These are phyloP conservation scores for Acanthoscelides obtectus DNA, from an alignment of 2,888 invertebrate species.

Conservation along the genomic window DNA sequence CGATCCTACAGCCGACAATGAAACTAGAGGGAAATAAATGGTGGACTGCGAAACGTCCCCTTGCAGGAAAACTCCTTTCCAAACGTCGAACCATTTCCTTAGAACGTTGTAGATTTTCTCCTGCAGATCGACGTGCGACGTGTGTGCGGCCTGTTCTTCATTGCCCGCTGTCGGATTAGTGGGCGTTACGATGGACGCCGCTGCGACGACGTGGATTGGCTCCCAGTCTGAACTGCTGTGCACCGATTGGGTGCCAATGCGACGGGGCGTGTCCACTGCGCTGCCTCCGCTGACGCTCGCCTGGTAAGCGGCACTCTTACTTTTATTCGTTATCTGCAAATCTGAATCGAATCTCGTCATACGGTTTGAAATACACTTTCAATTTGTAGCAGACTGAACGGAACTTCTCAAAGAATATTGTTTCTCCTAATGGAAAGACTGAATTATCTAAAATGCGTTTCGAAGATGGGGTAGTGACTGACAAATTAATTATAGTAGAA, in stretches of 20 bases:
- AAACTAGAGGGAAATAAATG: slow-evolving; percentile 56
- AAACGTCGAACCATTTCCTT: slow-evolving; percentile 50
- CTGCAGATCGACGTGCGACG: slow-evolving; percentile 35
- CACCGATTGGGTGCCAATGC: slow-evolving; percentile 49
- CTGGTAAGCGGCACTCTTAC: slow-evolving; percentile 14
- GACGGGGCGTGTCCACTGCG: slow-evolving; percentile 41
- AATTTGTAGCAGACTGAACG: too few relatives aligned
- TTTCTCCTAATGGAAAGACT: too few relatives aligned
- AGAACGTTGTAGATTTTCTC: slow-evolving; percentile 43
- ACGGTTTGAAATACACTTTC: too few relatives aligned
- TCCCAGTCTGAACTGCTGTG: slow-evolving; percentile 51
- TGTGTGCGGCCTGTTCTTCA: slow-evolving; percentile 29
- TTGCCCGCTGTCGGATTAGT: slow-evolving; percentile 18
- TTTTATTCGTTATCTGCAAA: background rate
- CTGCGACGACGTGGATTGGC: slow-evolving; percentile 4
- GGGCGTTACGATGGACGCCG: slow-evolving; percentile 2
- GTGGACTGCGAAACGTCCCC: slow-evolving; percentile 57
- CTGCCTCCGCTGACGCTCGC: slow-evolving; percentile 33
- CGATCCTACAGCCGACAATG: slow-evolving; percentile 55
- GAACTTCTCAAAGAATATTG: too few relatives aligned
- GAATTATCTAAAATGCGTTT: too few relatives aligned
- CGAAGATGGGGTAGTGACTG: too few relatives aligned
- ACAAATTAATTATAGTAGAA: too few relatives aligned
- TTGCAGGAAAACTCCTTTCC: slow-evolving; percentile 51
- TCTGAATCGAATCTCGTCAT: background rate